phyloP scores from a whole-genome alignment of 1,140 invertebrate species.

The Trachelipus rathkii region DNA sequence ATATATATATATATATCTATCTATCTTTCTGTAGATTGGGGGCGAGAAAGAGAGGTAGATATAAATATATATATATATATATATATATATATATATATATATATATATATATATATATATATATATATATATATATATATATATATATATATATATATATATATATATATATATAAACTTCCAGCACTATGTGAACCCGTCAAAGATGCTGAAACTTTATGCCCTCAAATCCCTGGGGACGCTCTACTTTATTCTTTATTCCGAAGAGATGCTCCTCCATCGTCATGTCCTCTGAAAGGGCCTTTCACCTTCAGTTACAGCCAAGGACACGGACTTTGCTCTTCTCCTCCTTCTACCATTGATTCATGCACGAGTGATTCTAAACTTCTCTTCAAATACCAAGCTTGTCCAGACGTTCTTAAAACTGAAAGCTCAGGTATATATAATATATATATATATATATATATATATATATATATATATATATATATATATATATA shows the following conservation, averaged over 20 bases:
- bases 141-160: conserved; percentile 7
- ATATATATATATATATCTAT: conserved; percentile 1
- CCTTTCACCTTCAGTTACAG: conserved; percentile 79
- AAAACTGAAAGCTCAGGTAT: conserved; percentile 40
- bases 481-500: too few relatives aligned
- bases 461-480: too few relatives aligned
- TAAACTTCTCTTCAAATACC: conserved; percentile 74
- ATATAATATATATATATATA: too few relatives aligned
- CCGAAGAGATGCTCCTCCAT: conserved; percentile 63
- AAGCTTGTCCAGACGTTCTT: conserved; percentile 80
- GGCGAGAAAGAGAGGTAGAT: too few relatives aligned
- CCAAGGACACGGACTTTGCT: conserved; percentile 60
- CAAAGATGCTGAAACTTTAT: conserved; percentile 53
- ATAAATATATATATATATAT: not conserved
- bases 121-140: not conserved
- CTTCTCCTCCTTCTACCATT: conserved; percentile 66
- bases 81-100: conserved; percentile 16
- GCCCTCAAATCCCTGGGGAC: conserved; percentile 80
- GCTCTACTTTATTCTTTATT: conserved; percentile 83
- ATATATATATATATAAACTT: not conserved
- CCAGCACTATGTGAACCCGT: conserved; percentile 38
- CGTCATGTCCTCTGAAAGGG: conserved; percentile 53
- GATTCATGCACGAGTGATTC: conserved; percentile 79
- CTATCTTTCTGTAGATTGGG: not conserved
- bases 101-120: not conserved